phyloP scores from a whole-genome alignment of 2,113 vertebrate genomes.

The Antechinus stuartii region DNA sequence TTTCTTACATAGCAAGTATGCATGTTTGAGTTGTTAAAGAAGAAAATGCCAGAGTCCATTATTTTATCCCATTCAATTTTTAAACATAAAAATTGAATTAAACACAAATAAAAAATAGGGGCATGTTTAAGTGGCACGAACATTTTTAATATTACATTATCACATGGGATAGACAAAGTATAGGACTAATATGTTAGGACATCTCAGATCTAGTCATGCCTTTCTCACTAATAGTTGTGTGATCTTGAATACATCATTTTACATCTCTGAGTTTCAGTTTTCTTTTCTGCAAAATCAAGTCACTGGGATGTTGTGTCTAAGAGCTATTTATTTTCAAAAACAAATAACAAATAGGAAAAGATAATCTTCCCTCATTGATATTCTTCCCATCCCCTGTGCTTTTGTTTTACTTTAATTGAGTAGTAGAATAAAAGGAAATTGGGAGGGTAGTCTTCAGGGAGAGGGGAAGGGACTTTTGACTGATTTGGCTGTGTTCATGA shows the following conservation, averaged over 20 bases:
- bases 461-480: background rate
- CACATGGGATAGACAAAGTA: background rate
- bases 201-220: no score
- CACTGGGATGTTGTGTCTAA: no score
- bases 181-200: background rate
- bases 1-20: constrained; percentile 8
- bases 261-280: no score
- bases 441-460: background rate
- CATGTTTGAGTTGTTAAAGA: constrained; percentile 46
- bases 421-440: constrained; percentile 4
- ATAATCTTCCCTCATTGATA: no score
- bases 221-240: background rate
- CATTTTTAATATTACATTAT: background rate
- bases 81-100: no score
- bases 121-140: background rate
- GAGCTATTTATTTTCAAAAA: no score
- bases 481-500: background rate
- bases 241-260: no score
- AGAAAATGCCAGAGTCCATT: background rate
- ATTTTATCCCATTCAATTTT: background rate
- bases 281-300: no score
- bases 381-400: no score
- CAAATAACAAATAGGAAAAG: no score
- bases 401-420: constrained; percentile 1
- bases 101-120: background rate